Conservation (phyloP, 1,140 invertebrate species). For the Neodiprion virginianus region DNA sequence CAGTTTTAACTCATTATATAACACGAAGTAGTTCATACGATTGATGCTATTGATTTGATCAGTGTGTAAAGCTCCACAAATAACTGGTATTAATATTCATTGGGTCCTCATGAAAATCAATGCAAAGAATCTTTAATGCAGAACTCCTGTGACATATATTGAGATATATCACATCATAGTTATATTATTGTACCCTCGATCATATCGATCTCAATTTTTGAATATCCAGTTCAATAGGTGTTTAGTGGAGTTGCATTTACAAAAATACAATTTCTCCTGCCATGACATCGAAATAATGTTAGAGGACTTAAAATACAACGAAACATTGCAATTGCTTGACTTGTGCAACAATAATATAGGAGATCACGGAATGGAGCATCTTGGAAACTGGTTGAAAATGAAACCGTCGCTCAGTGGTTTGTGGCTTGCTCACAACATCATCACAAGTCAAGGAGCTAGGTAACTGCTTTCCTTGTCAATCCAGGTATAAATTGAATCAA, state of each 20-base stretch:
- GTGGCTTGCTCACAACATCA: conserved; percentile 63
- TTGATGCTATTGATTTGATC: conserved; percentile 1
- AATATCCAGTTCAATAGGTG: conserved; percentile 51
- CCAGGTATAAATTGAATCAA: conserved; percentile 10
- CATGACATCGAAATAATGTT: conserved; percentile 66
- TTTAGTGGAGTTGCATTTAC: conserved; percentile 64
- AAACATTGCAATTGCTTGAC: conserved; percentile 62
- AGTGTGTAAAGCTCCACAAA: not conserved
- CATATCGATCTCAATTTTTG: conserved; percentile 7
- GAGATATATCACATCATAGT: conserved; percentile 13
- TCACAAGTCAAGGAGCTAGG: conserved; percentile 63
- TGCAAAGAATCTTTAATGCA: not conserved
- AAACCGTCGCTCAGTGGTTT: conserved; percentile 57
- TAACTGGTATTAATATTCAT: not conserved
- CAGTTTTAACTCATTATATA: no score
- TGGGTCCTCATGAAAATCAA: not conserved
- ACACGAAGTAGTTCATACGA: not conserved
- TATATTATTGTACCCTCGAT: not conserved
- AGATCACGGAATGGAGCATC: conserved; percentile 61
- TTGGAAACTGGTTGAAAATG: conserved; percentile 62
- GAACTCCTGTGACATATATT: not conserved
- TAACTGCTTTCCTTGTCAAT: conserved; percentile 26
- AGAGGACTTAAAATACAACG: conserved; percentile 58
- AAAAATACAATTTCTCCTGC: conserved; percentile 65
- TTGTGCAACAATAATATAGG: conserved; percentile 65